Base-by-base conservation (phyloP, 2,888 invertebrate species). In the Epirrhoe alternata region DNA sequence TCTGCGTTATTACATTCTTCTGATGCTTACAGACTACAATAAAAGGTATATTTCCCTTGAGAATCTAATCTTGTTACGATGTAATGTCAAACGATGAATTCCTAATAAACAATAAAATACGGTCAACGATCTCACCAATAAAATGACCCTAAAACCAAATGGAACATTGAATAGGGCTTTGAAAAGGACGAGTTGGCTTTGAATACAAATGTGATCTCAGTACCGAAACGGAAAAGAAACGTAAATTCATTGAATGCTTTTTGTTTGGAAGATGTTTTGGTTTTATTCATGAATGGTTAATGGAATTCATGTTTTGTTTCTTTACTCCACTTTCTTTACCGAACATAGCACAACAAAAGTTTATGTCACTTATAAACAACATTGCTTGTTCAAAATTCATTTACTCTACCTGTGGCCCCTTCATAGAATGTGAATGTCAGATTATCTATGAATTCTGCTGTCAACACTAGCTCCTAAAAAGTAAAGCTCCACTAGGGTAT, bases 51-150 rank as follows among this genome's bases (percentile, higher is more conserved):
- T 73, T 73, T 71, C 71, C 70, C 70, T 70, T 53, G 73, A 58
- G 73, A 66, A 45, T 63, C 62, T 60, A 67, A 70, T 67, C 73
- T 70, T 65, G 73, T 71, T 71, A 70, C 67, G 64, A 12, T 69
- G 66, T 71, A 73, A 70, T 71, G 70, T 71, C 71, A 67, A 60
- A 67, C 70, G 67, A 73, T 73, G 67, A 66, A 70, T 72, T 74
- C 71, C 61, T 71, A 65, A 73, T 74, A 71, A 75, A 76, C 74
- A 75, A 47, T 47, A 73, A 75, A 77, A 73, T 66, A 73, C 73
- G 77, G 76, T 78, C 80, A 80, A 78, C 70, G 77, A 66, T 73
- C 77, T 74, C 73, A 64, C 54, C 71, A 77, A 74, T 74, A 73
- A 75, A 75, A 75, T 74, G 72, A 68, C 69, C 53, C 45, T 55